Percentiles rank a stretch among this genome's conserved stretches.
These are phyloP conservation scores for Chloromyia formosa DNA, from an alignment of 2,888 invertebrate genomes.

Conservation along the genomic window DNA sequence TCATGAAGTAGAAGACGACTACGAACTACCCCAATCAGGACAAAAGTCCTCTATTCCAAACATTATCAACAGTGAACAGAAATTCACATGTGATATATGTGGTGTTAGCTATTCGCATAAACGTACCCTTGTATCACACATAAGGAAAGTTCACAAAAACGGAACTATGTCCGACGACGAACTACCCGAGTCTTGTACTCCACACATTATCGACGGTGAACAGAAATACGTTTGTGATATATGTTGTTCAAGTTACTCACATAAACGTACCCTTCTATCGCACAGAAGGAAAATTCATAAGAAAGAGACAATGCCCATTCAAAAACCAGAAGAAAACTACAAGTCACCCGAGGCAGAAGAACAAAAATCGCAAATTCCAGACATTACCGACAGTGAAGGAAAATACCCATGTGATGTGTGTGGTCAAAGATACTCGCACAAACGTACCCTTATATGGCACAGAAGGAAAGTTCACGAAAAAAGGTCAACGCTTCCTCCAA, in stretches of 20 bases:
- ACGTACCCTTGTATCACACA: background rate
- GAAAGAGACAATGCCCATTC: background rate
- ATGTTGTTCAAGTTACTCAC: background rate
- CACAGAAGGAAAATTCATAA: conserved; percentile 8
- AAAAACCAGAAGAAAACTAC: too few relatives aligned
- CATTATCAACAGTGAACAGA: too few relatives aligned
- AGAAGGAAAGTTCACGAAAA: conserved; percentile 1
- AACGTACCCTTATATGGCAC: background rate
- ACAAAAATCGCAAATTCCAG: background rate
- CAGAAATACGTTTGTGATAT: conserved; percentile 7
- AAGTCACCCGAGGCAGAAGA: background rate
- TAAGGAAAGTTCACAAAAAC: background rate
- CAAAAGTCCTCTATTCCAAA: too few relatives aligned
- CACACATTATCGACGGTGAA: too few relatives aligned
- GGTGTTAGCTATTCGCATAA: background rate
- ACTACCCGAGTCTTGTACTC: too few relatives aligned
- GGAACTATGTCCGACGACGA: background rate
- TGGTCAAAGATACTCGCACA: conserved; percentile 12
- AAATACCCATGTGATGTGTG: conserved; percentile 10
- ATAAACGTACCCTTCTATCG: background rate
- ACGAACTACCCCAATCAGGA: too few relatives aligned
- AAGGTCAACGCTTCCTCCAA: background rate
- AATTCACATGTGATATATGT: conserved; percentile 5
- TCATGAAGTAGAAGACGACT: background rate
- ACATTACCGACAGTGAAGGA: background rate